Percentiles rank a stretch among this genome's conserved stretches.
Evolutionary conservation across 2,797 vertebrate species (phyloP).

Genomic region (Phylloscopus collybita): DNA sequence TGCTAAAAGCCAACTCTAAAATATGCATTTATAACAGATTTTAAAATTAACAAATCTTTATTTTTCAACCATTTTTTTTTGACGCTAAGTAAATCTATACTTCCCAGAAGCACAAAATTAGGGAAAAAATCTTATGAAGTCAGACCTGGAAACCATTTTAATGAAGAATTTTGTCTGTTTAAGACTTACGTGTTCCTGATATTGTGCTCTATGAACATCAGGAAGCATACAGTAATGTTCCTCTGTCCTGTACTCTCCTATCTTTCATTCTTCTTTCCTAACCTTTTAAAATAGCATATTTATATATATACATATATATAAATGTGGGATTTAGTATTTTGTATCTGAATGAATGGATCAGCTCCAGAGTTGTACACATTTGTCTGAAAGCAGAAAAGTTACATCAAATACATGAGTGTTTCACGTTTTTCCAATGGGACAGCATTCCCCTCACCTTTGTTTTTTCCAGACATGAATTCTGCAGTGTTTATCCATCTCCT

Average conservation of each 20-base stretch:
- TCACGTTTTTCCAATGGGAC: not conserved
- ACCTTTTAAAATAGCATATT: not conserved
- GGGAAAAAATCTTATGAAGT: not conserved
- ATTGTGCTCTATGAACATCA: not conserved
- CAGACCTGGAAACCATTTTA: not conserved
- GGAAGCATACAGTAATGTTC: not conserved
- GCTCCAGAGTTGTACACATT: not conserved
- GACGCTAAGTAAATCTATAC: not conserved
- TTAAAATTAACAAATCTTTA: not conserved
- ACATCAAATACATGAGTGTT: not conserved
- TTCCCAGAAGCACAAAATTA: not conserved
- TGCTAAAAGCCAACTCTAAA: too few species aligned
- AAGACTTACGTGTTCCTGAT: not conserved
- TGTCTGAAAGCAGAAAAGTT: not conserved
- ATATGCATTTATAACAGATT: not conserved
- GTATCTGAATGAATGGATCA: not conserved
- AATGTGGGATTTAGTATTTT: not conserved
- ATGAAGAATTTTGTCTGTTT: not conserved
- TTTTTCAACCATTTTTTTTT: not conserved
- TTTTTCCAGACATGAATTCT: not conserved
- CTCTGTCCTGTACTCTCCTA: not conserved
- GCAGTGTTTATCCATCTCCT: not conserved
- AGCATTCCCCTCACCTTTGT: accelerated
- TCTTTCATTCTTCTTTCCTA: not conserved
- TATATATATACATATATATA: not conserved